Evolutionary conservation across 2,113 vertebrate species (phyloP).

Genomic region (Calonectris borealis): DNA sequence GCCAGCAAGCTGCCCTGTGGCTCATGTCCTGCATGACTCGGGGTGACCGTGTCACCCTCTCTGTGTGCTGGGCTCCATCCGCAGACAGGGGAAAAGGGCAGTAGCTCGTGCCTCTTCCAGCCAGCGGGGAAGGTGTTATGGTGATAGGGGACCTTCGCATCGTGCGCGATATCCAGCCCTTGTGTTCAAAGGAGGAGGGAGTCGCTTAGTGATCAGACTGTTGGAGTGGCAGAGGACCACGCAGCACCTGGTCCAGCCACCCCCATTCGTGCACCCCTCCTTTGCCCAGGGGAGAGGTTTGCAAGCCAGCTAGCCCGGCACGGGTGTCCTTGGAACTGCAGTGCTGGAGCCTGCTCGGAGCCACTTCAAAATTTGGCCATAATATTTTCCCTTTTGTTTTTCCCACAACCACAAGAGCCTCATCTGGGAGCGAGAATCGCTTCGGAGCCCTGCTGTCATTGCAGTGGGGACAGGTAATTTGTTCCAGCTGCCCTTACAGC

Average conservation of each 20-base stretch:
- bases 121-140: fast-evolving
- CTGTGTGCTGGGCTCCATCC: not conserved
- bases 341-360: not conserved
- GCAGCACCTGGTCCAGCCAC: fast-evolving
- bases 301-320: not conserved
- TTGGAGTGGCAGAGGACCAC: fast-evolving
- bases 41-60: not conserved
- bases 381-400: not conserved
- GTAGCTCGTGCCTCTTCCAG: not conserved
- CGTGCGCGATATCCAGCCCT: fast-evolving
- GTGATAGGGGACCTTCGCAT: fast-evolving
- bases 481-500: not conserved
- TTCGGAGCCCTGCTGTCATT: not conserved
- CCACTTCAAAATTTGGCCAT: fast-evolving
- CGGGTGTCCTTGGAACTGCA: not conserved
- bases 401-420: not conserved
- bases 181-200: not conserved
- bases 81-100: fast-evolving
- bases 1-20: not conserved
- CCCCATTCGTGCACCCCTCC: not conserved
- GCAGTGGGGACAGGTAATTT: not conserved
- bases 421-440: not conserved
- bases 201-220: not conserved
- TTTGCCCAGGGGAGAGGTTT: not conserved
- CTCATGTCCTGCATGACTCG: fast-evolving